Percentiles rank a stretch among this genome's conserved stretches.
These are phyloP conservation scores for Rhipidura dahli DNA, from an alignment of 2,113 vertebrate genomes.

Conservation along the genomic window DNA sequence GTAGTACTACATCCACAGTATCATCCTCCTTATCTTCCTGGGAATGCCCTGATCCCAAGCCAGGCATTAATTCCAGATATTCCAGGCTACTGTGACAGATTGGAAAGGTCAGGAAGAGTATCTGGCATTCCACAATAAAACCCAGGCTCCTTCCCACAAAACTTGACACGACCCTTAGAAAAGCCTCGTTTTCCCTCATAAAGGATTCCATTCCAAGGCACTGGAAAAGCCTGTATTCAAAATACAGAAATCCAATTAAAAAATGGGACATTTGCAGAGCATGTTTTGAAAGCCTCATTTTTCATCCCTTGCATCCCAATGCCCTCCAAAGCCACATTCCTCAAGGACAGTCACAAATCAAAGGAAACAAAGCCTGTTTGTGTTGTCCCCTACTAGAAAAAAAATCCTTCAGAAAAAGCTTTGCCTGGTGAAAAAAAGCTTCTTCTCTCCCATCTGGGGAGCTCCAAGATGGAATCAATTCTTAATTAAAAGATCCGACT, in stretches of 20 bases:
- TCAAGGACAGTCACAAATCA: neutral
- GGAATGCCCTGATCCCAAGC: neutral
- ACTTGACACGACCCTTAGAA: neutral
- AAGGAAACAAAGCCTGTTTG: slow-evolving; percentile 39
- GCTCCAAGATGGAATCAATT: neutral
- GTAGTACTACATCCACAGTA: neutral
- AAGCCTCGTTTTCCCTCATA: neutral
- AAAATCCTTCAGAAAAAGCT: neutral
- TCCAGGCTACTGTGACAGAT: rapidly evolving
- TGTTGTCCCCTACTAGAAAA: neutral
- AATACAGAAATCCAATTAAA: rapidly evolving
- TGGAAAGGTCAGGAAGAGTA: neutral
- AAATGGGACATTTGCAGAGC: neutral
- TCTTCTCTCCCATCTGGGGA: neutral
- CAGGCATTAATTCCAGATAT: neutral
- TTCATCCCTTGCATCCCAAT: neutral
- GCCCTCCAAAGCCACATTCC: slow-evolving; percentile 33
- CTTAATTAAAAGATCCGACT: slow-evolving; percentile 15
- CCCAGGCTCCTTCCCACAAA: neutral
- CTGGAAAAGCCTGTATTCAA: neutral
- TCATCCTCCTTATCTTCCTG: too few relatives aligned
- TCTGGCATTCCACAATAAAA: neutral
- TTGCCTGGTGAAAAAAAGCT: neutral
- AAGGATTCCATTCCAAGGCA: neutral
- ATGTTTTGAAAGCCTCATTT: neutral